Conservation (phyloP, 1,140 invertebrate species). For the Batillaria attramentaria region DNA sequence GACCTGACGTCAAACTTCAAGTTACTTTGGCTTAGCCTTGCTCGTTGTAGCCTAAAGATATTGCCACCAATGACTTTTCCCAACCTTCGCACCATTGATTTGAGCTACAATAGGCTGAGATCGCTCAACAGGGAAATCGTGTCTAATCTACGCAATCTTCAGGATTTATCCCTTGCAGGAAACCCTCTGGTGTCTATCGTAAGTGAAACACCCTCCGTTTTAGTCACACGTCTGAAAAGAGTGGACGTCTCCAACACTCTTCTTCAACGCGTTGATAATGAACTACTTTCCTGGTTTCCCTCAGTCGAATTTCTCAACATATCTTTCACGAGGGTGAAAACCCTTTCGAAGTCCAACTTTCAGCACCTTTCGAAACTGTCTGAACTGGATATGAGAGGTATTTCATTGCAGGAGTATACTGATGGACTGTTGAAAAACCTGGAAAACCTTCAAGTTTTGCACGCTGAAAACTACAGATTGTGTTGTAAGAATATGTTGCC, state of each 20-base stretch:
- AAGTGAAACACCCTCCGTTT: too few species aligned
- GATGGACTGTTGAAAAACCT: neutral
- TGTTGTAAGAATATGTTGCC: conserved; percentile 44
- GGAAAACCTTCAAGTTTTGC: conserved; percentile 13
- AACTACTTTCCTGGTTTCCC: neutral
- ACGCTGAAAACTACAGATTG: conserved; percentile 38
- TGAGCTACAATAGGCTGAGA: neutral
- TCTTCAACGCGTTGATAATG: neutral
- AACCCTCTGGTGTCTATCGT: too few species aligned
- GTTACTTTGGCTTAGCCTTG: neutral
- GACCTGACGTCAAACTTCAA: neutral
- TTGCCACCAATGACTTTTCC: neutral
- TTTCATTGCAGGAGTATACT: neutral
- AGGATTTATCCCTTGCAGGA: too few species aligned
- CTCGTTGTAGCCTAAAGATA: neutral
- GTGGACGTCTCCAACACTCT: neutral
- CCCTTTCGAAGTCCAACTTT: neutral
- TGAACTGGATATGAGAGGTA: neutral
- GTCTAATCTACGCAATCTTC: too few species aligned
- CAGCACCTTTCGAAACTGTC: neutral
- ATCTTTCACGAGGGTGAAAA: neutral
- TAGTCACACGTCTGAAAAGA: neutral
- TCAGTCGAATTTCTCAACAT: neutral
- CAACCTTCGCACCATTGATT: neutral
- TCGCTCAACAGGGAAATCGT: too few species aligned